These are phyloP conservation scores for Siniperca obscura DNA, from an alignment of 2,797 vertebrate species.

Conservation along the genomic window DNA sequence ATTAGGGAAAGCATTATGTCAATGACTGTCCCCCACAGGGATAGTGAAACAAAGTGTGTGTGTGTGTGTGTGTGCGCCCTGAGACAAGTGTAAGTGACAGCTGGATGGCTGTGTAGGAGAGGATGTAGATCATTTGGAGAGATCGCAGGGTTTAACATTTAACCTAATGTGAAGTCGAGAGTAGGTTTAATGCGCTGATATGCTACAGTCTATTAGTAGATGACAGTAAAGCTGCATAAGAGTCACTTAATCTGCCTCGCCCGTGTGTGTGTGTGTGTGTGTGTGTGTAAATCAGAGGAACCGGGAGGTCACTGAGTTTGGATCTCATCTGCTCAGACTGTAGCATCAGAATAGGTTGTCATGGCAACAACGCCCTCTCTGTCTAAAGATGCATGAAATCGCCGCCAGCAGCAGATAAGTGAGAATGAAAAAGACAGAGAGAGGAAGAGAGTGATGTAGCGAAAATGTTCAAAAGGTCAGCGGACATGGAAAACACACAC, in stretches of 20 bases:
- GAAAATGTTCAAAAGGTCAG: conserved; percentile 19
- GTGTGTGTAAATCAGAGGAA: conserved; percentile 29
- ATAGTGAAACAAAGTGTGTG: not conserved
- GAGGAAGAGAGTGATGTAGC: not conserved
- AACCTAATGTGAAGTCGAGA: conserved; percentile 48
- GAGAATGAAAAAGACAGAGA: conserved; percentile 15
- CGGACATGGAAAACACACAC: not conserved
- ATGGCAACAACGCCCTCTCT: conserved; percentile 64
- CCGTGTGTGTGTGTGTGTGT: not conserved
- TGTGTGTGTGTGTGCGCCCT: not conserved
- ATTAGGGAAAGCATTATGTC: no score
- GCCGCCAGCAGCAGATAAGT: conserved; percentile 53
- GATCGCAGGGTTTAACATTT: conserved; percentile 31
- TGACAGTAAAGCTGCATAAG: conserved; percentile 46
- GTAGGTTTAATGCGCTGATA: conserved; percentile 51
- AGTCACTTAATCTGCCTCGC: conserved; percentile 56
- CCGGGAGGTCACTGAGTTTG: conserved; percentile 63
- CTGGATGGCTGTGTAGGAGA: conserved; percentile 37
- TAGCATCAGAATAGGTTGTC: conserved; percentile 69
- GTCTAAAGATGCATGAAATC: conserved; percentile 66
- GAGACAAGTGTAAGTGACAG: conserved; percentile 57
- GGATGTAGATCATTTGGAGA: conserved; percentile 55
- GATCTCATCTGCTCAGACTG: conserved; percentile 46
- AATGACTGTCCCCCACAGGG: no score
- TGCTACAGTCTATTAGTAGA: conserved; percentile 49